phyloP scores from a whole-genome alignment of 2,113 vertebrate species.

The Sitta europaea region DNA sequence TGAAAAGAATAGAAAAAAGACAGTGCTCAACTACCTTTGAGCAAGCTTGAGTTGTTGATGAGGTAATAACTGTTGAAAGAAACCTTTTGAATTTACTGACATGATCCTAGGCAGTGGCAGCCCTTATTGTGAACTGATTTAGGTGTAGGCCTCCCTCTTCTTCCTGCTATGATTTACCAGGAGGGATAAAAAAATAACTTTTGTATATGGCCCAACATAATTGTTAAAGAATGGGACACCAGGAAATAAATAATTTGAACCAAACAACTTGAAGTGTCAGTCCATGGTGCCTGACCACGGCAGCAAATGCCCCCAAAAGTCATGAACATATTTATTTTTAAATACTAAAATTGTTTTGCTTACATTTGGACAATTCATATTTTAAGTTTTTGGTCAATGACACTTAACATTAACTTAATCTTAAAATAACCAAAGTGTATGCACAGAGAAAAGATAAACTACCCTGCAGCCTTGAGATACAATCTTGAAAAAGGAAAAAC shows the following conservation, averaged over 20 bases:
- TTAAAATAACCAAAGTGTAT: not conserved
- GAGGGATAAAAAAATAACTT: not conserved
- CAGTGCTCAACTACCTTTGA: not conserved
- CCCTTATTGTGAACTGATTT: not conserved
- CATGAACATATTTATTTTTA: not conserved
- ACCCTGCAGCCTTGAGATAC: not conserved
- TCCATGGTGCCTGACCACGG: not conserved
- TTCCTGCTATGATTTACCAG: not conserved
- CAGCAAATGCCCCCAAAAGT: not conserved
- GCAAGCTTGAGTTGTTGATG: not conserved
- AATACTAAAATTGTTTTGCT: not conserved
- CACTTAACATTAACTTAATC: not conserved
- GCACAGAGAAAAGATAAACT: not conserved
- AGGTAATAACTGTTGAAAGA: not conserved
- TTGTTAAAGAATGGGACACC: not conserved
- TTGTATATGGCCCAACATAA: not conserved
- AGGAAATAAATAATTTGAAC: not conserved
- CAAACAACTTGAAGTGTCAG: not conserved
- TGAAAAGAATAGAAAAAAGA: not conserved
- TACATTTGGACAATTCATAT: not conserved
- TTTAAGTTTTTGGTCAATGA: not conserved
- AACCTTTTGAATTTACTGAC: not conserved
- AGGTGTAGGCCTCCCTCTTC: not conserved
- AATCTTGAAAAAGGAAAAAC: not conserved
- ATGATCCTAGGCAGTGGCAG: not conserved